These are phyloP conservation scores for Cabera pusaria DNA, from an alignment of 2,888 invertebrate species.

Conservation along the genomic window DNA sequence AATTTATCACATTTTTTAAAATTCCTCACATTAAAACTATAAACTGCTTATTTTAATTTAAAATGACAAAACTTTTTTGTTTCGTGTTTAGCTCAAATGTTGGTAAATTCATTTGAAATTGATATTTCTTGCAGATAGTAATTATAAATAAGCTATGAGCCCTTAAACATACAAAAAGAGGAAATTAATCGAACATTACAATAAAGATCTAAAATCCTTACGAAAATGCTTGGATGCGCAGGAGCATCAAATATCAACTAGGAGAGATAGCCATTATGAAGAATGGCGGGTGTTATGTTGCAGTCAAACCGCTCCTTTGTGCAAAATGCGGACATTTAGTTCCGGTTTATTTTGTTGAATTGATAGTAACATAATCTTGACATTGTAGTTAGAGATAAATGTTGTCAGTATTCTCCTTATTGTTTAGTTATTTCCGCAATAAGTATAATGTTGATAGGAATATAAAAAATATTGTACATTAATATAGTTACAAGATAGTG, in stretches of 20 bases:
- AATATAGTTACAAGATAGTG: too few relatives aligned
- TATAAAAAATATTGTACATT: too few relatives aligned
- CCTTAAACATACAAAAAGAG: constrained; percentile 26
- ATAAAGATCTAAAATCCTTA: constrained; percentile 25
- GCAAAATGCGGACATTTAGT: constrained; percentile 56
- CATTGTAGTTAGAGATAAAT: constrained; percentile 10
- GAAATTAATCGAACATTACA: constrained; percentile 42
- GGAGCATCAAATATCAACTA: constrained; percentile 54
- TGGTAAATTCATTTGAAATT: too few relatives aligned
- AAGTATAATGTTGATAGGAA: too few relatives aligned
- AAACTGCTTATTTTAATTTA: too few relatives aligned
- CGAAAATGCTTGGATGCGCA: constrained; percentile 49
- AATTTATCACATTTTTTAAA: too few relatives aligned
- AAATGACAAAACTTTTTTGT: too few relatives aligned
- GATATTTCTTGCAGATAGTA: too few relatives aligned
- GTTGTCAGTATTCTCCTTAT: constrained; percentile 7
- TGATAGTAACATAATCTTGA: constrained; percentile 20
- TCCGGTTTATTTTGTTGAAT: constrained; percentile 47
- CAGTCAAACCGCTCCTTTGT: constrained; percentile 68
- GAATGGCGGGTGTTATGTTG: constrained; percentile 60
- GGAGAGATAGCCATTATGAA: constrained; percentile 38
- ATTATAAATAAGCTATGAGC: too few relatives aligned
- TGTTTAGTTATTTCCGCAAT: too few relatives aligned
- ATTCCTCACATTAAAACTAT: too few relatives aligned
- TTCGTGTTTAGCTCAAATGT: too few relatives aligned